phyloP scores from a whole-genome alignment of 2,888 invertebrate species.

The Netelia fuscicornis region DNA sequence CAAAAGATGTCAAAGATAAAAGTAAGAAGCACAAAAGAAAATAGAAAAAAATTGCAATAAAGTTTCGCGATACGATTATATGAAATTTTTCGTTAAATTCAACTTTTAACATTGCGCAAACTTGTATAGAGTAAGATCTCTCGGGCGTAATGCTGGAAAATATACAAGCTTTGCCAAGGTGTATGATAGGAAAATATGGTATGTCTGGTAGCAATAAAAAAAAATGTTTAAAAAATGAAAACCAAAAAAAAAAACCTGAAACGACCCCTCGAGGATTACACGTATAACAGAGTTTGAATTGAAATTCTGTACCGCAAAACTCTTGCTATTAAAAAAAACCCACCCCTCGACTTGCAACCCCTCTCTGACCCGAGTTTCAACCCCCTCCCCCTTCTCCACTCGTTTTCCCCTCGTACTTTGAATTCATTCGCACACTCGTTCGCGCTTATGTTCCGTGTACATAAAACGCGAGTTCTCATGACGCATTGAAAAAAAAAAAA shows the following conservation, averaged over 20 bases:
- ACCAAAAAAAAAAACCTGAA: not conserved
- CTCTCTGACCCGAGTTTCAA: too few relatives aligned
- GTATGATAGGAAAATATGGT: constrained; percentile 35
- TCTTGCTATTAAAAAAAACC: constrained; percentile 36
- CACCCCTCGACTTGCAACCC: not conserved
- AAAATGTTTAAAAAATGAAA: not conserved
- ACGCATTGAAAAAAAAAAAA: not conserved
- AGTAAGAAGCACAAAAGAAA: not conserved
- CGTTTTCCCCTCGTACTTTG: constrained; percentile 17
- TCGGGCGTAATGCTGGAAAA: constrained; percentile 1
- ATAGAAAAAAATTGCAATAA: too few relatives aligned
- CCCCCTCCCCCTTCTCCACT: not conserved
- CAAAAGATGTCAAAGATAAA: constrained; percentile 11
- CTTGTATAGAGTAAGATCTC: not conserved
- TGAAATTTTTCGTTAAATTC: too few relatives aligned
- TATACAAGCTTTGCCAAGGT: constrained; percentile 1
- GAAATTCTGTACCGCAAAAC: constrained; percentile 46
- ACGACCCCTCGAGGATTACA: constrained; percentile 22
- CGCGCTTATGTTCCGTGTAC: not conserved
- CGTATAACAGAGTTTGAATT: constrained; percentile 30
- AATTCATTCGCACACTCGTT: constrained; percentile 56
- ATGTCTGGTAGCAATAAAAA: not conserved
- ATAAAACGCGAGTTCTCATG: constrained; percentile 2
- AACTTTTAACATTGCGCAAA: too few relatives aligned
- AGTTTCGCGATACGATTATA: too few relatives aligned